Evolutionary conservation across 2,113 vertebrate genomes (phyloP), one percentile per base, ranked within the genome.

Genomic region (Pseudorectes ferrugineus): DNA sequence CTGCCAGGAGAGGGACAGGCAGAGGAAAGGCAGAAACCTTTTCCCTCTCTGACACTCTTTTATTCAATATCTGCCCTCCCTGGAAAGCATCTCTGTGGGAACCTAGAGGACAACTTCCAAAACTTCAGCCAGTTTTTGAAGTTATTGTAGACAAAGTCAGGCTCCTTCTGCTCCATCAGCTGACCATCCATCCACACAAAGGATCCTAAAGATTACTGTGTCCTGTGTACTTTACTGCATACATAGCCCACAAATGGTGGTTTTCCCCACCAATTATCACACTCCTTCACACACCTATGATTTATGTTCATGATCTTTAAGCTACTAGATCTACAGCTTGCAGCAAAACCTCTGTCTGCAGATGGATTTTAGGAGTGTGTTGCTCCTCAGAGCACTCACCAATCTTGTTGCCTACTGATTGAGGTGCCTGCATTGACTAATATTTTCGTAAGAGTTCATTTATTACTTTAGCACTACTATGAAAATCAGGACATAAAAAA

Each of bases 211-310:
- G 13, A 36, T 21, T 5, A 3, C 13, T 20, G 10, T 20, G 19
- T 24, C 23, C 54, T 28, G 3, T 10, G 15, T 12, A 8, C 38
- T 54, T n/a, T 1, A 0, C 23, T 71, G 14, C 15, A 40, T 7
- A 11, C 3, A 11, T 1, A 77, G 43, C 43, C 17, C 36, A 38
- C 10, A 38, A 38, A 38, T 38, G 36, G 36, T 43, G 51, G 6
- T 42, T 73, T 89, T 67, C 61, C 33, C 31, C 40, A 77, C 29
- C 18, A 49, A 12, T 70, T 70, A 42, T 22, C 38, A 58, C 33
- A 45, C 17, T n/a, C 18, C 55, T 42, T 63, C 76, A 57, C 9
- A n/a, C 6, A 29, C 8, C 33, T 48, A 10, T 11, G 25, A 51
- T 45, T 93, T 54, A 45, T 42, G 10, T 36, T 55, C 35, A 36